Conservation (phyloP, 2,113 vertebrate genomes). For the Loxodonta africana region DNA sequence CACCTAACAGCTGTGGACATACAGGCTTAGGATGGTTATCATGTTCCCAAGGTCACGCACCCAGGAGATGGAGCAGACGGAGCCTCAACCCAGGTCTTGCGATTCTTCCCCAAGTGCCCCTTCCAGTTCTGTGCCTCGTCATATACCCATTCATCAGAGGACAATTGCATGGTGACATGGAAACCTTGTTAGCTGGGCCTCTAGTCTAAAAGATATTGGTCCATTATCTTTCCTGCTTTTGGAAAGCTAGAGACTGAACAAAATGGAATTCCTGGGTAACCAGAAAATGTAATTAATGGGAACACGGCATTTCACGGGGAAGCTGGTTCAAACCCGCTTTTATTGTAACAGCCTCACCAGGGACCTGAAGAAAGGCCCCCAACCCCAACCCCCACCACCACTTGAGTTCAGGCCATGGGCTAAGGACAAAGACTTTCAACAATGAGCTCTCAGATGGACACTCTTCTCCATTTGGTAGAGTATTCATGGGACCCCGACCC, state of each 20-base stretch:
- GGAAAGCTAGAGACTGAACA: not conserved
- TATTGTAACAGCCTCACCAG: fast-evolving
- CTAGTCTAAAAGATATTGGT: not conserved
- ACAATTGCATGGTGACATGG: fast-evolving
- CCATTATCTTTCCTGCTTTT: not conserved
- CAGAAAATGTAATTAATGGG: not conserved
- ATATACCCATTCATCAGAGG: not conserved
- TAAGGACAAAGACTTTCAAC: too few species aligned
- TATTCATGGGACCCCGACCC: not conserved
- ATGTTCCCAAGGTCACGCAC: not conserved
- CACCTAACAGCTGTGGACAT: fast-evolving
- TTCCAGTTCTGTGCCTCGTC: fast-evolving
- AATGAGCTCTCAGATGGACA: fast-evolving
- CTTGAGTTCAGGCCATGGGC: fast-evolving
- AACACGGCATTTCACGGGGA: not conserved
- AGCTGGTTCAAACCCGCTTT: not conserved
- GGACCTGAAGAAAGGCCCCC: too few species aligned
- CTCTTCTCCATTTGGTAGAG: fast-evolving
- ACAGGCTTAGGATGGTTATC: fast-evolving
- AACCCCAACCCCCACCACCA: too few species aligned
- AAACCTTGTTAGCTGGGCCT: not conserved
- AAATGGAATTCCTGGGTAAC: not conserved
- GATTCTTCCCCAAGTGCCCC: fast-evolving
- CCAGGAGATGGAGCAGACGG: fast-evolving
- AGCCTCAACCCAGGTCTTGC: too few species aligned